Conservation (phyloP, 2,888 invertebrate genomes). For the Acronicta aceris region DNA sequence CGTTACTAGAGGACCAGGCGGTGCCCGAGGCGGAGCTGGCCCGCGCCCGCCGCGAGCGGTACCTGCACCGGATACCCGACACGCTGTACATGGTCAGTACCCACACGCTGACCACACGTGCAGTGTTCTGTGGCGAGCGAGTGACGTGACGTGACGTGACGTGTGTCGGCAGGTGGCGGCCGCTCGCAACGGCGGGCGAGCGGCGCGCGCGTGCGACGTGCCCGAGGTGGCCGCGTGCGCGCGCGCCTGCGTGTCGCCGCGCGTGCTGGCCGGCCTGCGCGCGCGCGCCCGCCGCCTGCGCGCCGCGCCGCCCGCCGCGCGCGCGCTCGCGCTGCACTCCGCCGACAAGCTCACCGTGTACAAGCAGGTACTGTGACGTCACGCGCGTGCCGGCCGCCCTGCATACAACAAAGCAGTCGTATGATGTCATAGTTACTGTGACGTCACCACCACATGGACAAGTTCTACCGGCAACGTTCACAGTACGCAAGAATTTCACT, state of each 20-base stretch:
- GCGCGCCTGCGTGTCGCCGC: constrained; percentile 90
- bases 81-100: constrained; percentile 95
- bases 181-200: constrained; percentile 51
- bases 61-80: constrained; percentile 96
- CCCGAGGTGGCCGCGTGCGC: constrained; percentile 27
- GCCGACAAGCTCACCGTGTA: constrained; percentile 49
- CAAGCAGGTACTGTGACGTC: constrained; percentile 46
- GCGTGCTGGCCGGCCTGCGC: constrained; percentile 94
- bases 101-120: constrained; percentile 16
- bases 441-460: too few relatives aligned
- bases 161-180: constrained; percentile 69
- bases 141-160: too few relatives aligned
- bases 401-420: too few relatives aligned
- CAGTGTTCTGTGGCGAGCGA: too few relatives aligned
- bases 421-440: too few relatives aligned
- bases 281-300: constrained; percentile 95
- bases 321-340: constrained; percentile 92
- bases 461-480: too few relatives aligned
- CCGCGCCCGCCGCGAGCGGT: constrained; percentile 92
- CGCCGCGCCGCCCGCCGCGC: constrained; percentile 93
- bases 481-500: too few relatives aligned
- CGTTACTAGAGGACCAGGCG: constrained; percentile 94
- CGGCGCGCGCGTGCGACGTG: constrained; percentile 4
- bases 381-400: too few relatives aligned
- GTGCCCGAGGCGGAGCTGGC: constrained; percentile 92